Evolutionary conservation across 2,888 invertebrate genomes (phyloP).

Genomic region (Scaptomyza tumidula): DNA sequence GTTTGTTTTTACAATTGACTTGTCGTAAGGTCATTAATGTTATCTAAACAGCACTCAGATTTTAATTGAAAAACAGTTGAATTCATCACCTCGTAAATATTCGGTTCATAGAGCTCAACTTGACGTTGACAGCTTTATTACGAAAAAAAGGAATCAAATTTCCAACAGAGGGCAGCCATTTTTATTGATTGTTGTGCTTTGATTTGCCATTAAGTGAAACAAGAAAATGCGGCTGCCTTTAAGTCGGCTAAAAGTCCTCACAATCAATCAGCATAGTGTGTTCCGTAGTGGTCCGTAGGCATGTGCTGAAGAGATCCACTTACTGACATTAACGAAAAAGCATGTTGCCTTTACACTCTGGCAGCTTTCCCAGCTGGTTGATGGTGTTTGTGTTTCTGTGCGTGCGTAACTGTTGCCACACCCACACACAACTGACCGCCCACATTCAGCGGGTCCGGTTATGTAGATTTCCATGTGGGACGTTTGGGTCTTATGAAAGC

Average conservation of each 20-base stretch:
- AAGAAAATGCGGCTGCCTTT: conserved; percentile 1
- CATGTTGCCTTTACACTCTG: conserved; percentile 20
- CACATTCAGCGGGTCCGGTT: background rate
- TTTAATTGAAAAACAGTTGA: conserved; percentile 27
- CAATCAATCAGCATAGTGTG: conserved; percentile 42
- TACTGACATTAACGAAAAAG: conserved; percentile 18
- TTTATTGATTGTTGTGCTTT: conserved; percentile 46
- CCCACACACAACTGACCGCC: background rate
- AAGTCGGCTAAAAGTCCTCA: conserved; percentile 9
- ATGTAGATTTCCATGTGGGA: conserved; percentile 22
- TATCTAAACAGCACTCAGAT: conserved; percentile 10
- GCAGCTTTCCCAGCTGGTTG: conserved; percentile 1
- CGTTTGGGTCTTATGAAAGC: conserved; percentile 35
- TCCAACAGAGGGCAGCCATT: background rate
- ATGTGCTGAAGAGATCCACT: conserved; percentile 20
- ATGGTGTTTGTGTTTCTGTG: background rate
- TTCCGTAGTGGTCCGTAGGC: conserved; percentile 24
- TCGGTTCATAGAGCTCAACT: conserved; percentile 4
- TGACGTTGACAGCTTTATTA: conserved; percentile 38
- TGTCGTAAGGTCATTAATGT: conserved; percentile 17
- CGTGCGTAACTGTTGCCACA: background rate
- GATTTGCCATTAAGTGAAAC: conserved; percentile 9
- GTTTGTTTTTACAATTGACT: conserved; percentile 5
- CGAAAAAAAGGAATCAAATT: conserved; percentile 20
- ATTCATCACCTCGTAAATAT: conserved; percentile 21